Evolutionary conservation across 2,797 vertebrate species (phyloP), one percentile per base, ranked within the genome.

Genomic region (Coreius guichenoti): DNA sequence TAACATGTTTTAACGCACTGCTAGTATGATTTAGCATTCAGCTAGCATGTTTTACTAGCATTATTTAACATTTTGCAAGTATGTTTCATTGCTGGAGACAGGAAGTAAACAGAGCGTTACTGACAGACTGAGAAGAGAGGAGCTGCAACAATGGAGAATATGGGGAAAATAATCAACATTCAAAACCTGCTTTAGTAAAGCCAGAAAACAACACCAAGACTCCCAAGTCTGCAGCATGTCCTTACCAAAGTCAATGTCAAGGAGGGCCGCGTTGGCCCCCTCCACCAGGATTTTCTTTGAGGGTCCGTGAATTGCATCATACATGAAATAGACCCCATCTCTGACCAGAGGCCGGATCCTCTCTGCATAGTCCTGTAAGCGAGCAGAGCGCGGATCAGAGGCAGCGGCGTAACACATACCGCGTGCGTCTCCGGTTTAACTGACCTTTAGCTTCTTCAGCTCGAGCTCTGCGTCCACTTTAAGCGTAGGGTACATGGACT

Each of bases 211-310:
- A 56, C 19, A 23, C 1, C 51, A 23, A 21, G 8, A 23, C 19
- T 54, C 16, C 9, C 39, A 51, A 47, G 45, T 81, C 49, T 17
- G 13, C 39, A 31, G 26, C 4, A 69, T 70, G 0, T 83, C 39
- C 91, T 82, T 91, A 99, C 98, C 98, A 83, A 99, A 99, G 93
- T 99, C 98, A 68, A 99, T 99, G 94, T 99, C 98, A 4, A 99
- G 97, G 67, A 99, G 95, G 79, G 98, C 98, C 23, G 98, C 98
- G 17, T 99, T 99, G 89, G 98, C 98, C 33, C 98, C 98, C 93
- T 99, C 98, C 86, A 98, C 98, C 73, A 99, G 95, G 87, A 99
- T 98, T 88, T 97, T 99, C 95, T 99, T 99, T 23, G 95, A 94
- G 78, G 96, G 79, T 79, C 98, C 98, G 8, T 99, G 98, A 85